Evolutionary conservation across 2,888 invertebrate genomes (phyloP).

Genomic region (Hartigia nigra): DNA sequence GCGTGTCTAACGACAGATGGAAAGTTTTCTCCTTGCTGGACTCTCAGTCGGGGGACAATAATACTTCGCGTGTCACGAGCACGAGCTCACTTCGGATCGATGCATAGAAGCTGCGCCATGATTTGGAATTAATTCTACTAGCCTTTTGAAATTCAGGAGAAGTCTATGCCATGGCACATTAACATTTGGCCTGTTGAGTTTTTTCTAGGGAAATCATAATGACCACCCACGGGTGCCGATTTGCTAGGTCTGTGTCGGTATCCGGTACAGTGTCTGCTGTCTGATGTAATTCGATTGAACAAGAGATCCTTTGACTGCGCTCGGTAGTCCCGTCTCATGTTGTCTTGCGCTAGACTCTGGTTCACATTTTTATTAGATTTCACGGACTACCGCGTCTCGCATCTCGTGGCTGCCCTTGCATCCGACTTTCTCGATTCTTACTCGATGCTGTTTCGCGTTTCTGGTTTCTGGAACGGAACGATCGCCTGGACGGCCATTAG

Average conservation of each 20-base stretch:
- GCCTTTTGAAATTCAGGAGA: too few relatives aligned
- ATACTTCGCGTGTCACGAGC: neutral
- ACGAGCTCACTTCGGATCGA: neutral
- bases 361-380: conserved; percentile 12
- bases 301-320: neutral
- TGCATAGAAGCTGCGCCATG: too few relatives aligned
- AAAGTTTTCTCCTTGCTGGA: conserved; percentile 44
- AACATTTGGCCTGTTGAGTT: neutral
- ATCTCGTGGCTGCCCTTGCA: neutral
- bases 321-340: neutral
- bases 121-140: neutral
- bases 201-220: neutral
- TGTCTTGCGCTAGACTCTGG: neutral
- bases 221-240: neutral
- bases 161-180: neutral
- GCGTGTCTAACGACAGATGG: conserved; percentile 55
- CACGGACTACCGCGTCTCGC: conserved; percentile 2
- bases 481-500: conserved; percentile 7
- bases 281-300: neutral
- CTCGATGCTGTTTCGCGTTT: conserved; percentile 1
- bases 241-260: neutral
- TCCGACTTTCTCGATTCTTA: conserved; percentile 6
- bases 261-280: neutral
- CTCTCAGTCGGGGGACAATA: neutral
- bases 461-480: conserved; percentile 6